phyloP scores from a whole-genome alignment of 2,888 invertebrate species.

The Oxytorus armatus region DNA sequence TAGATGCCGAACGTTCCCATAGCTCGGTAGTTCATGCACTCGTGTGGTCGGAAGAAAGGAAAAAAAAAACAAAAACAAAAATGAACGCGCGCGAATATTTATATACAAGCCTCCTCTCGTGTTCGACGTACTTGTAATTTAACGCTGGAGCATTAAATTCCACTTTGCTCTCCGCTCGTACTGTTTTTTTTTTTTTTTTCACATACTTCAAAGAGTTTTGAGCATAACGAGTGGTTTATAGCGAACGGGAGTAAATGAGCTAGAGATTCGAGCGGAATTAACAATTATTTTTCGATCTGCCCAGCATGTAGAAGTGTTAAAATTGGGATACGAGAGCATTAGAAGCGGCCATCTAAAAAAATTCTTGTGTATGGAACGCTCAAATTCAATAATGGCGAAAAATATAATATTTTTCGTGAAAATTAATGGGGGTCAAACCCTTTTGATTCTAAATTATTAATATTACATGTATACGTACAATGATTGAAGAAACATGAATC shows the following conservation, averaged over 20 bases:
- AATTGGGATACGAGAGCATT: too few relatives aligned
- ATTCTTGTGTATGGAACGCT: too few relatives aligned
- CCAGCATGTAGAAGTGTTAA: too few relatives aligned
- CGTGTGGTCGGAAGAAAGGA: background rate
- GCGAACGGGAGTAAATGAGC: too few relatives aligned
- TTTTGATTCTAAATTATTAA: too few relatives aligned
- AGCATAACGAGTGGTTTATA: constrained; percentile 48
- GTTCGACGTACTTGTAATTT: constrained; percentile 49
- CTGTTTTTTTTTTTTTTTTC: too few relatives aligned
- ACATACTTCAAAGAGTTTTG: constrained; percentile 48
- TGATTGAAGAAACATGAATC: too few relatives aligned
- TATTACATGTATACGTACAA: too few relatives aligned
- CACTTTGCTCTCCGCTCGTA: constrained; percentile 39
- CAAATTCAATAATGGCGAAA: too few relatives aligned
- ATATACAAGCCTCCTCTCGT: constrained; percentile 24
- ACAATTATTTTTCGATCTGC: constrained; percentile 42
- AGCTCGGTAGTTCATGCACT: constrained; percentile 31
- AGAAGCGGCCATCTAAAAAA: too few relatives aligned
- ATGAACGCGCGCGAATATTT: background rate
- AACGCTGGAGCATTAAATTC: constrained; percentile 55
- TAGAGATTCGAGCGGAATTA: background rate
- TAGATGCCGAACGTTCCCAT: constrained; percentile 26
- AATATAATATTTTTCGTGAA: too few relatives aligned
- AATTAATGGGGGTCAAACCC: too few relatives aligned
- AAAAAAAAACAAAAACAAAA: constrained; percentile 16